Conservation (phyloP, 2,888 invertebrate species). For the Pardosa pseudoannulata region DNA sequence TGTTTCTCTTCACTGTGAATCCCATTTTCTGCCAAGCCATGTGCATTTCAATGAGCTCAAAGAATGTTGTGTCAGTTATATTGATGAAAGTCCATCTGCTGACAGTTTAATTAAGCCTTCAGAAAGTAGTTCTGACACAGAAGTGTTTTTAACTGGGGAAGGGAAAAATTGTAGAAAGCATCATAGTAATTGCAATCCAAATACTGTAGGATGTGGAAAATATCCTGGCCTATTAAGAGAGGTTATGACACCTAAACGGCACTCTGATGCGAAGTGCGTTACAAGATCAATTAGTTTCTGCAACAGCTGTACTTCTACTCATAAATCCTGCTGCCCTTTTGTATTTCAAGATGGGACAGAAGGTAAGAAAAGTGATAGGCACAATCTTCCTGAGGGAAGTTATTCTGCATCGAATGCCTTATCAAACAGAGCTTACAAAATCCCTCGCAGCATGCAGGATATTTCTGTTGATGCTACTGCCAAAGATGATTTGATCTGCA, state of each 20-base stretch:
- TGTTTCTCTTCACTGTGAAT: conserved; percentile 48
- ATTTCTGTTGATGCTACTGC: conserved; percentile 55
- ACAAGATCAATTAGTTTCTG: conserved; percentile 62
- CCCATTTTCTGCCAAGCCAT: conserved; percentile 38
- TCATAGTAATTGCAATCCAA: conserved; percentile 5
- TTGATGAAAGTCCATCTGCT: conserved; percentile 67
- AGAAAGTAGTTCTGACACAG: conserved; percentile 39
- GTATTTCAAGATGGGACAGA: conserved; percentile 32
- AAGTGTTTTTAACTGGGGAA: conserved; percentile 19
- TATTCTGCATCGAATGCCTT: conserved; percentile 64
- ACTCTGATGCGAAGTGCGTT: conserved; percentile 42
- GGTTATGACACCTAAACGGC: conserved; percentile 14
- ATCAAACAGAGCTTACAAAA: conserved; percentile 69
- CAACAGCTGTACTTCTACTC: conserved; percentile 61
- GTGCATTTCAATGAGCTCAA: conserved; percentile 63
- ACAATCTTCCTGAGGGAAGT: conserved; percentile 19
- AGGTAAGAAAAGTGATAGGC: conserved; percentile 12
- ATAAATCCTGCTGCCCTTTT: conserved; percentile 61
- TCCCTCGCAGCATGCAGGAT: conserved; percentile 66
- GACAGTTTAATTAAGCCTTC: conserved; percentile 50
- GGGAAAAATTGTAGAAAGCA: conserved; percentile 1
- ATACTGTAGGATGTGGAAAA: background rate
- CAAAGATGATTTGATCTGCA: conserved; percentile 41
- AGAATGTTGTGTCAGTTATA: conserved; percentile 70
- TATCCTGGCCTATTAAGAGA: conserved; percentile 10